phyloP scores from a whole-genome alignment of 2,113 vertebrate species.

The Origma solitaria region DNA sequence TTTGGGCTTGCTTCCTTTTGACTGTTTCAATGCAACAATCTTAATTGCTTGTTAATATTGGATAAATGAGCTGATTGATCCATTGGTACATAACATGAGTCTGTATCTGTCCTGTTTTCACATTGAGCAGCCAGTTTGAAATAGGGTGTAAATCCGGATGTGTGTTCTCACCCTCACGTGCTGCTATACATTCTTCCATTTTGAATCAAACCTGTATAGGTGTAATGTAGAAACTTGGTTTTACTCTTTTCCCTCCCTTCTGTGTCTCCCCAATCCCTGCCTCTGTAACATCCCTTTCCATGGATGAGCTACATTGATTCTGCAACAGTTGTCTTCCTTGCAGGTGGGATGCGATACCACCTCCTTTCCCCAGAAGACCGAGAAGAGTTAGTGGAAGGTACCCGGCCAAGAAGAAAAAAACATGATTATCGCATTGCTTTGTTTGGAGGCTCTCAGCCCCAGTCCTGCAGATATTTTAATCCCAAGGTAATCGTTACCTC shows the following conservation, averaged over 20 bases:
- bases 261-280: neutral
- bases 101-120: neutral
- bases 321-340: neutral
- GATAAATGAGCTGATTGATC: neutral
- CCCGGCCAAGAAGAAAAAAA: constrained; percentile 88
- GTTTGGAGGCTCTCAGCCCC: constrained; percentile 95
- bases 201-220: neutral
- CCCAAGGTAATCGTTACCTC: constrained; percentile 84
- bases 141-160: neutral
- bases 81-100: neutral
- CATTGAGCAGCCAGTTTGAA: neutral
- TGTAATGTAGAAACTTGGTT: neutral
- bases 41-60: neutral
- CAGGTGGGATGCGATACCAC: constrained; percentile 87
- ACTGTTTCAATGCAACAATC: neutral
- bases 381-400: constrained; percentile 93
- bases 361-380: constrained; percentile 88
- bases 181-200: neutral
- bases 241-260: neutral
- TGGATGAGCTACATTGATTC: neutral
- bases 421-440: constrained; percentile 94
- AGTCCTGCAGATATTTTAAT: constrained; percentile 97
- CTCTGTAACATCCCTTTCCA: neutral
- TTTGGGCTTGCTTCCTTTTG: neutral
- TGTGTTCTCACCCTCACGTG: neutral